These are phyloP conservation scores for Premnoplex brunnescens DNA, from an alignment of 2,797 vertebrate species.

Conservation along the genomic window DNA sequence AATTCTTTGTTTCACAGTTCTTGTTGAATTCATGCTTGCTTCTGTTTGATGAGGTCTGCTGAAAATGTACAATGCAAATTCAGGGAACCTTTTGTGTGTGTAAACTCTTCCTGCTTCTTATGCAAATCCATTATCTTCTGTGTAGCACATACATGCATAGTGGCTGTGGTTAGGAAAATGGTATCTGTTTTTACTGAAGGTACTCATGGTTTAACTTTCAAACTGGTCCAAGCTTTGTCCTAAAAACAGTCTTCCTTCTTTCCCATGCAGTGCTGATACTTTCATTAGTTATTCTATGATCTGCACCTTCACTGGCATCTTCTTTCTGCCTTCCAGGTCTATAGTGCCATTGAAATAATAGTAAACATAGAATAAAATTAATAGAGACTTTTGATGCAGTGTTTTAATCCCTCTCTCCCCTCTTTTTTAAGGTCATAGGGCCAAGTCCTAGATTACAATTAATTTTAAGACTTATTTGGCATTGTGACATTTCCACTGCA, in stretches of 20 bases:
- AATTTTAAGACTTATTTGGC: not conserved
- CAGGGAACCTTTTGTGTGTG: not conserved
- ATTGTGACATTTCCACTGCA: not conserved
- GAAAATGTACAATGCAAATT: rapidly evolving
- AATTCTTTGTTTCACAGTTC: not conserved
- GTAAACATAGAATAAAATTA: not conserved
- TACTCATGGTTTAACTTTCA: not conserved
- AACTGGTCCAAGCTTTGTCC: not conserved
- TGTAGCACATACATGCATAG: not conserved
- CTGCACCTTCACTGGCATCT: not conserved
- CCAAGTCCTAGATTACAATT: not conserved
- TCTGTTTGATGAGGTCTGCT: not conserved
- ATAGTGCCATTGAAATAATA: not conserved
- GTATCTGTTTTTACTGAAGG: not conserved
- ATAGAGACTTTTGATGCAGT: not conserved
- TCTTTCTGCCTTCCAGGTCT: not conserved
- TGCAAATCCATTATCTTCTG: not conserved
- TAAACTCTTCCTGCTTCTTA: not conserved
- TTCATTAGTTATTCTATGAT: not conserved
- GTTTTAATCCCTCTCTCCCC: not conserved
- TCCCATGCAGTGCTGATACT: not conserved
- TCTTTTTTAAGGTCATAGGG: not conserved
- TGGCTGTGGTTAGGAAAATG: not conserved
- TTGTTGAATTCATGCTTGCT: not conserved
- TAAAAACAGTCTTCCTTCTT: not conserved